Evolutionary conservation across 2,797 vertebrate genomes (phyloP), one percentile per base, ranked within the genome.

Genomic region (Chloroceryle amazona): DNA sequence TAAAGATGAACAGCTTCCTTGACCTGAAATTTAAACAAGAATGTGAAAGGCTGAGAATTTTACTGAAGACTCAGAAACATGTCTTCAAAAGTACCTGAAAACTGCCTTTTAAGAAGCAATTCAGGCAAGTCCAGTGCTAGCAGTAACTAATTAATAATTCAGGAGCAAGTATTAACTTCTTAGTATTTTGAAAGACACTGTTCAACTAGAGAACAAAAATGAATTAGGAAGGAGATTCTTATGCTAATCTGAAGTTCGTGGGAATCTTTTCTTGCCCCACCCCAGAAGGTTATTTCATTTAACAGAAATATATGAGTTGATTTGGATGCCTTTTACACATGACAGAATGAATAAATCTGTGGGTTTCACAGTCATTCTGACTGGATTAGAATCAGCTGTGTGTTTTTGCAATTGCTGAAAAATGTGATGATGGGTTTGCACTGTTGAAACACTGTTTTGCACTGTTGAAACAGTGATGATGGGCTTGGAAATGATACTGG

Each of bases 1-100:
- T 94, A 95, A 97, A 95, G 52, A 60, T 61, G 52, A 95, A 78
- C 91, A 86, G 39, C 72, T 95, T 97, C 87, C 63, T 94, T 72
- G 75, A 93, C 81, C 75, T 72, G 62, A 68, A 90, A 62, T 89
- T 89, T 96, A 90, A 95, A 91, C 49, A 97, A 93, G 86, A 93
- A 96, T 81, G 63, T 82, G 88, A 76, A 81, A 89, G 95, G 82
- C 55, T 49, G 96, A 49, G 78, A 89, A 86, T 84, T 92, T 86
- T 93, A 61, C 84, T 94, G 87, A 90, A 83, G 84, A 51, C 72
- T 68, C 17, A 37, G 54, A 73, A 81, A 44, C 4, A 74, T 37
- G 51, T 78, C 51, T 95, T 96, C 91, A 88, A 92, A 92, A 71
- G 4, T 55, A 79, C 44, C 31, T 49, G 58, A 54, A 93, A 94